Base-by-base conservation (phyloP, 2,888 invertebrate genomes). In the Ormyrus nitidulus region DNA sequence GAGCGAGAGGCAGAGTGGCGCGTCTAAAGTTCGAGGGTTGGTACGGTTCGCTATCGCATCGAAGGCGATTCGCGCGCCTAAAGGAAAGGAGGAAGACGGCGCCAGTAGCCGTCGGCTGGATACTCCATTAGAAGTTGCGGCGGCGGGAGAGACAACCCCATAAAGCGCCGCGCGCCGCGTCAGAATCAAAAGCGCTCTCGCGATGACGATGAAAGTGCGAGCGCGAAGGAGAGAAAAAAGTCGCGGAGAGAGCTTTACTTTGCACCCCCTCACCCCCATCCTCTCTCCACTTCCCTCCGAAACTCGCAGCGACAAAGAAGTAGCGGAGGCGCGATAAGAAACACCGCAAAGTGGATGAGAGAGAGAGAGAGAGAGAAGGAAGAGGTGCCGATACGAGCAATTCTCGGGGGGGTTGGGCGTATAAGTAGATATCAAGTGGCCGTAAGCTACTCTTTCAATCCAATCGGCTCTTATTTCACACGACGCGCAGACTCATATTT, bases 401-500 rank as follows among this genome's bases (percentile, higher is more conserved):
- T 81, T 81, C 81, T 75, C 81, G n/a, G 61, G 54, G 19, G 44
- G 65, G 49, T 34, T 19, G 80, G 69, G 73, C 81, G 82, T 84
- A 86, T 86, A 85, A 86, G 86, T 87, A 85, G 86, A 86, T 87
- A 85, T 85, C 87, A 84, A 86, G 86, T 85, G 84, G 84, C 83
- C 84, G 84, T 83, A 81, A 85, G 86, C 86, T 86, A 86, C 86
- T 85, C 86, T 86, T 87, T 86, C 88, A 86, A 89, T 89, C 86
- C 86, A 86, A 87, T 87, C 87, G 88, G 85, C 84, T 87, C 87
- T 87, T 87, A 88, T 88, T 89, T 88, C 86, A 86, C 86, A 82
- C 85, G 84, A 69, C 75, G 84, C 84, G 84, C 84, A 86, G 88
- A 85, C 88, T 89, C 87, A 87, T 89, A 89, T 88, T 88, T 89